Percentiles rank a stretch among this genome's conserved stretches.
Conservation (phyloP, 1,140 invertebrate genomes). For the Panulirus ornatus region DNA sequence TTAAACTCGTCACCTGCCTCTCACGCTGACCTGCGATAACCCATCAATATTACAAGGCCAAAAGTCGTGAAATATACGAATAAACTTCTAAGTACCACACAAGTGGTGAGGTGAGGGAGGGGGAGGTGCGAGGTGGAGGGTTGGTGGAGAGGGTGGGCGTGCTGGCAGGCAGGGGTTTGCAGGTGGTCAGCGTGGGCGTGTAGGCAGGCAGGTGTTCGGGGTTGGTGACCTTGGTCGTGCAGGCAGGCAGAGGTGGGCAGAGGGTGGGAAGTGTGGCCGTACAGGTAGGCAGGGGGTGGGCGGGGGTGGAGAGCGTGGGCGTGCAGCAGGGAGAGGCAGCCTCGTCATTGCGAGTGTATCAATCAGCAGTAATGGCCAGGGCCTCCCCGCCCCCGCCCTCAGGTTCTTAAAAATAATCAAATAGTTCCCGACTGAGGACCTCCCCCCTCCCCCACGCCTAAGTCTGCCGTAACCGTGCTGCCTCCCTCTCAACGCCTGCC, state of each 20-base stretch:
- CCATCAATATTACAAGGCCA: too few relatives aligned
- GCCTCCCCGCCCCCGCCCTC: background rate
- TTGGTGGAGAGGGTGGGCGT: background rate
- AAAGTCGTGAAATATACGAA: too few relatives aligned
- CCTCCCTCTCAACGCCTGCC: background rate
- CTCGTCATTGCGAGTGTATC: background rate
- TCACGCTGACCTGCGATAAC: too few relatives aligned
- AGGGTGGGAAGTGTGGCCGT: background rate
- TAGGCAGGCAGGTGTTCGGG: background rate
- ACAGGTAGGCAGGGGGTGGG: background rate
- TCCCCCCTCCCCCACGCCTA: background rate
- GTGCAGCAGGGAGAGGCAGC: background rate
- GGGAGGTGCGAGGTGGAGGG: background rate
- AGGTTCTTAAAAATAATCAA: background rate
- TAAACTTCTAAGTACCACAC: too few relatives aligned
- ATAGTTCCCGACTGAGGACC: too few relatives aligned
- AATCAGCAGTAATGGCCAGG: constrained; percentile 7
- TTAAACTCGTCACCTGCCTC: too few relatives aligned
- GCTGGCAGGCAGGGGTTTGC: too few relatives aligned
- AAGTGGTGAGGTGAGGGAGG: background rate
- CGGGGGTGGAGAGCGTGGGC: background rate
- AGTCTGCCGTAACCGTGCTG: too few relatives aligned
- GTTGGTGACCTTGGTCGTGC: too few relatives aligned
- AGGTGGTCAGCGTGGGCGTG: background rate
- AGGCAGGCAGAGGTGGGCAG: background rate